These are phyloP conservation scores for Phyto melanocephala DNA, from an alignment of 2,888 invertebrate species.

Conservation along the genomic window DNA sequence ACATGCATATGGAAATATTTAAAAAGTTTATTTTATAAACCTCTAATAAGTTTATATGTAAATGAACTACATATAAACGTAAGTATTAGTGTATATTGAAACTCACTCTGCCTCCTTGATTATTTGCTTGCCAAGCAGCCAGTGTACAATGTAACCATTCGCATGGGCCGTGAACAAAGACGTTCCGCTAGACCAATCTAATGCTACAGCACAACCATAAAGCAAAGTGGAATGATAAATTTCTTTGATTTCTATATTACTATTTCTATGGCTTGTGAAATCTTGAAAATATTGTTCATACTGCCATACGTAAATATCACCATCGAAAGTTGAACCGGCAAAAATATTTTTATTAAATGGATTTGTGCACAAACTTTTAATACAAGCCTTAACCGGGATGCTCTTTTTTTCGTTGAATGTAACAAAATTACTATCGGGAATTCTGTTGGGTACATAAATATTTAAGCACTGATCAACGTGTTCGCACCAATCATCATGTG, in stretches of 20 bases:
- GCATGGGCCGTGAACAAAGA: constrained; percentile 74
- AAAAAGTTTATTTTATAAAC: no score
- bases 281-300: constrained; percentile 66
- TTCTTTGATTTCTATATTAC: constrained; percentile 71
- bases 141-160: constrained; percentile 74
- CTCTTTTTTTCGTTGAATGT: constrained; percentile 72
- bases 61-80: no score
- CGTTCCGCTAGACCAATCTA: constrained; percentile 75
- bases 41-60: no score
- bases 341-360: constrained; percentile 75
- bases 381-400: constrained; percentile 74
- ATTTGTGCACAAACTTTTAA: constrained; percentile 74
- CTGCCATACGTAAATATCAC: constrained; percentile 76
- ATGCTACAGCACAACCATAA: constrained; percentile 73
- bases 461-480: constrained; percentile 74
- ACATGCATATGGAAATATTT: no score
- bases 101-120: constrained; percentile 61
- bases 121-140: constrained; percentile 70
- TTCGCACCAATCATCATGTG: constrained; percentile 78
- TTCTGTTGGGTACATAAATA: constrained; percentile 74
- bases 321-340: constrained; percentile 76
- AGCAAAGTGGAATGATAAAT: constrained; percentile 70
- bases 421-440: constrained; percentile 71
- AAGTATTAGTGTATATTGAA: no score
- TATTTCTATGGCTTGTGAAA: constrained; percentile 23